Conservation (phyloP, 2,797 vertebrate species). For the Lithobates pipiens region DNA sequence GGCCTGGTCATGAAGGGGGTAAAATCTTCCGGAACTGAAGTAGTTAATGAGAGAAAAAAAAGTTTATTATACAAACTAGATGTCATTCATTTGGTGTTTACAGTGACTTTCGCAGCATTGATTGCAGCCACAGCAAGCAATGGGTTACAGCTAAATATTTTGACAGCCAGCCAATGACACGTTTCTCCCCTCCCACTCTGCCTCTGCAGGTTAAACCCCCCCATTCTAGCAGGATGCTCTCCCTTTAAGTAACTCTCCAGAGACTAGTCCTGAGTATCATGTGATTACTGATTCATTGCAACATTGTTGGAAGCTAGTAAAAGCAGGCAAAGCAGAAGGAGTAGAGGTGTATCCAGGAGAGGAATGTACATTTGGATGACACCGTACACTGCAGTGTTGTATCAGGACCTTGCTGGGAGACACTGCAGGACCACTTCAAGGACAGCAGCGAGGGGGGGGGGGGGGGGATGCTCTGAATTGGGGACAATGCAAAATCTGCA, state of each 20-base stretch:
- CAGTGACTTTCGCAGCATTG: no score
- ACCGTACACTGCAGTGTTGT: constrained; percentile 49
- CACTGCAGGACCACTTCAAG: constrained; percentile 53
- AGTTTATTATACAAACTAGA: no score
- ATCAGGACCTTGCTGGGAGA: constrained; percentile 19
- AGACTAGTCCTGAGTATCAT: constrained; percentile 53
- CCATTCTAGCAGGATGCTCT: constrained; percentile 35
- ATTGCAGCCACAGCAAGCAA: background rate
- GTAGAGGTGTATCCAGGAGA: constrained; percentile 41
- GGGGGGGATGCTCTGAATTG: constrained; percentile 27
- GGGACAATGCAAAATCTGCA: constrained; percentile 7
- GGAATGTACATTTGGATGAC: constrained; percentile 58
- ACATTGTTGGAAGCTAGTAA: constrained; percentile 55
- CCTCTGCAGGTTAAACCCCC: constrained; percentile 37
- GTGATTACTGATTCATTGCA: constrained; percentile 62
- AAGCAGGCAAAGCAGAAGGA: constrained; percentile 57
- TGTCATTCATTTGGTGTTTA: no score
- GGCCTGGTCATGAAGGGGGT: no score
- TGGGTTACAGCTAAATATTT: constrained; percentile 13
- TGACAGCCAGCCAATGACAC: background rate
- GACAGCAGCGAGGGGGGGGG: constrained; percentile 4
- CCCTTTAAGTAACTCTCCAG: constrained; percentile 53
- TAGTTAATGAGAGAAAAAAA: no score
- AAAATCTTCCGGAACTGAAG: no score
- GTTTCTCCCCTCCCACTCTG: constrained; percentile 3